These are phyloP conservation scores for Drosophila parthenogenetica DNA, from an alignment of 2,888 invertebrate genomes.

Conservation along the genomic window DNA sequence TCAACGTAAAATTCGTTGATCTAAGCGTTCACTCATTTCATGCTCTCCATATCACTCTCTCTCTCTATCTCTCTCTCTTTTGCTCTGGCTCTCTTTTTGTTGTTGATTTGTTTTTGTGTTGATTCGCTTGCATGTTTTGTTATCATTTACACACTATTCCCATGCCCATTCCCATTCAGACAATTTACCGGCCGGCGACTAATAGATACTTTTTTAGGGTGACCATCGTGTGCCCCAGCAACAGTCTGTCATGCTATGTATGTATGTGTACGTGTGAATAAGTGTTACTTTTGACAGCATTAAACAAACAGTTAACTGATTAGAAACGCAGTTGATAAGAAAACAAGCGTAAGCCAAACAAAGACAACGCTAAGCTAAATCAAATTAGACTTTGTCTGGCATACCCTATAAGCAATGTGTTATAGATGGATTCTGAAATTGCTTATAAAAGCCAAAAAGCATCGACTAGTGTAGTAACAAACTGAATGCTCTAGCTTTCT, in stretches of 20 bases:
- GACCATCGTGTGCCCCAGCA: conserved; percentile 63
- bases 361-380: neutral
- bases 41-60: conserved; percentile 7
- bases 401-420: neutral
- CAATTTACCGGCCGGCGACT: conserved; percentile 73
- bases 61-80: conserved; percentile 1
- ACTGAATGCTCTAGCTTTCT: neutral
- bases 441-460: too few species aligned
- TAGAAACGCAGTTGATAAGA: conserved; percentile 53
- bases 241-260: conserved; percentile 30
- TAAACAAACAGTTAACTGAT: conserved; percentile 64
- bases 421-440: neutral
- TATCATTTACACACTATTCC: conserved; percentile 65
- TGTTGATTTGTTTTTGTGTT: conserved; percentile 49
- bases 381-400: neutral
- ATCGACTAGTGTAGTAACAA: too few species aligned
- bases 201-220: conserved; percentile 26
- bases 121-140: conserved; percentile 69
- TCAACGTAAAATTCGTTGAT: conserved; percentile 36
- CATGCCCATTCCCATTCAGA: conserved; percentile 42
- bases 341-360: conserved; percentile 32
- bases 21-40: conserved; percentile 25
- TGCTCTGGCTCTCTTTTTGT: conserved; percentile 23
- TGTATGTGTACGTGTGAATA: conserved; percentile 30
- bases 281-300: conserved; percentile 73